A percentile compares a stretch with the other conserved stretches of the same genome.
Evolutionary conservation across 2,113 vertebrate genomes (phyloP).

Genomic region (Anarhynchus alexandrinus): DNA sequence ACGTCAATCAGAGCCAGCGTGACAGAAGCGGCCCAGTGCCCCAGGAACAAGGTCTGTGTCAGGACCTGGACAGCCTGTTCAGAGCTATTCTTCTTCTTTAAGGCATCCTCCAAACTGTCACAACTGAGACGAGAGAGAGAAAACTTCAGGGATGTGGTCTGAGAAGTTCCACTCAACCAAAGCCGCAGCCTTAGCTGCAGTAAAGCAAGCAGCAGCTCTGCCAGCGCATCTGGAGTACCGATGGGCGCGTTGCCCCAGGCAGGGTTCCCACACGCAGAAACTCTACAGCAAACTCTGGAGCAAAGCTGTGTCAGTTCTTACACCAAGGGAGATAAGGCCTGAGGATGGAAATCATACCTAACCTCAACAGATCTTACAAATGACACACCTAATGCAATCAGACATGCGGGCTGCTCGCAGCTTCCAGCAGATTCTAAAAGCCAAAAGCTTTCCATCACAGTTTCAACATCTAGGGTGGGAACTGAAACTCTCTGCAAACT

Average conservation of each 20-base stretch:
- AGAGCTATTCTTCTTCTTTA: neutral
- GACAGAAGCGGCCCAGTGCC: neutral
- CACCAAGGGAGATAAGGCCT: neutral
- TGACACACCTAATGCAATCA: neutral
- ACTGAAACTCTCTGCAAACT: neutral
- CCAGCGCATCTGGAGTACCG: accelerated
- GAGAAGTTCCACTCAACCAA: neutral
- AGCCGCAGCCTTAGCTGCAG: neutral
- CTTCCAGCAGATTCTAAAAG: neutral
- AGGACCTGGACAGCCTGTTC: neutral
- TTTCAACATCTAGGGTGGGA: neutral
- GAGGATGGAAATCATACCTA: neutral
- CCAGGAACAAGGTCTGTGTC: neutral
- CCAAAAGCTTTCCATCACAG: neutral
- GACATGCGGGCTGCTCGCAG: accelerated
- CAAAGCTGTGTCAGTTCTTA: neutral
- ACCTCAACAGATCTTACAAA: neutral
- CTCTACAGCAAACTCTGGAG: neutral
- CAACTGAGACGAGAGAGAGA: neutral
- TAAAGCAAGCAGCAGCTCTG: neutral
- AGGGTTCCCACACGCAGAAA: neutral
- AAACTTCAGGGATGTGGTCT: neutral
- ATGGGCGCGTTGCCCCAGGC: neutral
- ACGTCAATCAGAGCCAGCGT: neutral
- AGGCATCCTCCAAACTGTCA: neutral